Base-by-base conservation (phyloP, 2,113 vertebrate species). In the Oophaga pumilio region DNA sequence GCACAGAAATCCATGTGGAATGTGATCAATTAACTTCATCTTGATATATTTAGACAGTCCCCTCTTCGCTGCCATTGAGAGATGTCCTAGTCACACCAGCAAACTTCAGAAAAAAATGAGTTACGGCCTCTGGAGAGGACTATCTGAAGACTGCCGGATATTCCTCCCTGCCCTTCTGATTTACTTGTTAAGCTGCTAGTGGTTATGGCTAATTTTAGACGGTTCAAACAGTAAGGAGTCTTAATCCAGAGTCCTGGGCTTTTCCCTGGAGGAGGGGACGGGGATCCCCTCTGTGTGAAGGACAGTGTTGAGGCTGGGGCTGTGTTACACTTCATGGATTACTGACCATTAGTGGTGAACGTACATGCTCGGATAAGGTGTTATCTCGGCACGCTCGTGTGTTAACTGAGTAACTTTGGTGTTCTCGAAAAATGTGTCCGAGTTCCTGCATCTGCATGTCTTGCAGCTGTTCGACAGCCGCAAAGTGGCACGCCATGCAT, bases 191-290 rank as follows among this genome's bases (percentile, higher is more conserved):
- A 88, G 43, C 87, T 77, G 59, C 59, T 71, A 76, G 80, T n/a
- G 77, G 87, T 83, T 88, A 88, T 22, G 71, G 87, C 80, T 83
- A 88, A 83, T 88, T 88, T 88, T 88, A 88, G 79, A 64, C 28
- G 10, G 9, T 83, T 33, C 59, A 83, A 49, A 43, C 56, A 53
- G 80, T 88, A 83, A 88, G 77, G 87, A 88, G 69, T 76, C 68
- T 76, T 84, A 88, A 84, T 88, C 87, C 87, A 53, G 17, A 57
- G 52, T 59, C 69, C 13, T 66, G 87, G 87, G 87, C 77, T 88
- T 88, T 88, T 88, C 87, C 87, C 87, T 77, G 87, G 53, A 68
- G 57, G 59, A 83, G 71, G 69, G 57, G 84, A 14, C 9, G 74
- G 87, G 86, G 26, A 57, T 69, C 87, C 71, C 81, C 24, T 43